A percentile compares a stretch with the other conserved stretches of the same genome.
Conservation (phyloP, 2,888 invertebrate species). For the Tridacna crocea region DNA sequence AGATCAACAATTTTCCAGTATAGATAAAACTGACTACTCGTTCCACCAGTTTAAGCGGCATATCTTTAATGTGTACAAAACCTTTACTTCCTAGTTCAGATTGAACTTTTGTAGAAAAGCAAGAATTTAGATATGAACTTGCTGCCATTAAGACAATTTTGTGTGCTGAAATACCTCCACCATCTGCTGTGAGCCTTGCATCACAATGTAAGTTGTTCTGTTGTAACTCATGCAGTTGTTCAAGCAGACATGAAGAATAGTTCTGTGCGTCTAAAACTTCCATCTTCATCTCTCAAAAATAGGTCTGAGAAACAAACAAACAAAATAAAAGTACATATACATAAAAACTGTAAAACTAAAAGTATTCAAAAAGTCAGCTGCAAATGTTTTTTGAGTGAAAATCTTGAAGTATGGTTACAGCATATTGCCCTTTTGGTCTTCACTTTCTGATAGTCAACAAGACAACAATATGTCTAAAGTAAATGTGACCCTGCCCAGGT, state of each 20-base stretch:
- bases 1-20: conserved; percentile 44
- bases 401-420: no score
- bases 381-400: no score
- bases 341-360: no score
- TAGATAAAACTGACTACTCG: conserved; percentile 49
- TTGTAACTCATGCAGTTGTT: conserved; percentile 31
- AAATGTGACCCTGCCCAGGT: no score
- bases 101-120: neutral
- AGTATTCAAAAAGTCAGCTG: no score
- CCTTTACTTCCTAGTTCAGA: neutral
- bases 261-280: neutral
- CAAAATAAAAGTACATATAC: neutral
- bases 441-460: no score
- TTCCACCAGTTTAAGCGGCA: conserved; percentile 30
- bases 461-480: no score
- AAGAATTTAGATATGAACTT: conserved; percentile 44
- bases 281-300: neutral
- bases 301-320: neutral
- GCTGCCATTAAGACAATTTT: conserved; percentile 49
- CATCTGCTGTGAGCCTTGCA: conserved; percentile 32
- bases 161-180: conserved; percentile 40
- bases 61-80: conserved; percentile 31
- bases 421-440: no score
- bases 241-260: conserved; percentile 12
- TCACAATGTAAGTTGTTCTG: conserved; percentile 49